Base-by-base conservation (phyloP, 2,888 invertebrate species). In the Sarcophaga subvicina region DNA sequence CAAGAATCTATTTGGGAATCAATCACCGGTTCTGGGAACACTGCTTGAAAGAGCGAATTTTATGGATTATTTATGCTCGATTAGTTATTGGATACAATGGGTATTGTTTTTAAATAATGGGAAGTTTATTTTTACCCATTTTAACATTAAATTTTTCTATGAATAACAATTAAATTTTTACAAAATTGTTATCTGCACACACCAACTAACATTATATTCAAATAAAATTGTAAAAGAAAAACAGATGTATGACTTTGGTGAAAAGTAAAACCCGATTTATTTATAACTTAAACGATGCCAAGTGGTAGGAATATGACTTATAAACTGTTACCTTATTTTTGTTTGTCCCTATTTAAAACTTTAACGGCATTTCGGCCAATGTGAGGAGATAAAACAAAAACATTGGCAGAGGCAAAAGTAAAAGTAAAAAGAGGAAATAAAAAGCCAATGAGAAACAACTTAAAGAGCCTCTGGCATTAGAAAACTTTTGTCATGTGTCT, bases 401-500 rank as follows among this genome's bases (percentile, higher is more conserved):
- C 66, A 77, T 37, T 73, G 72, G 54, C 63, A 45, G 37, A 37
- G 47, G 47, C 3, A 64, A n/a, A 72, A 20, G 25, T n/a, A 70
- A 17, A 80, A 70, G n/a, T 17, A 59, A 78, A 62, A 69, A 25
- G 17, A 14, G 14, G 1, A n/a, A 20, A 67, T 25, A 3, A 80
- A 3, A 80, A 73, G 45, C 49, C 70, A 70, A 47, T 17, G 37
- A 66, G 60, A 75, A 86, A 75, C 37, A 63, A 86, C 73, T 73
- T 83, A 77, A 83, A 83, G 80, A 79, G 22, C 83, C 86, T 75
- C 70, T 83, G 80, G 86, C 77, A 69, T 75, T 73, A 73, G 69
- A 83, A 86, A 86, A 86, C 77, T 86, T 86, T 83, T 77, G 77
- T 77, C 77, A 78, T 86, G 83, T 80, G 64, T 72, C 45, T 78